Percentiles rank a stretch among this genome's conserved stretches.
phyloP scores from a whole-genome alignment of 2,888 invertebrate genomes.

The Mythimna impura region DNA sequence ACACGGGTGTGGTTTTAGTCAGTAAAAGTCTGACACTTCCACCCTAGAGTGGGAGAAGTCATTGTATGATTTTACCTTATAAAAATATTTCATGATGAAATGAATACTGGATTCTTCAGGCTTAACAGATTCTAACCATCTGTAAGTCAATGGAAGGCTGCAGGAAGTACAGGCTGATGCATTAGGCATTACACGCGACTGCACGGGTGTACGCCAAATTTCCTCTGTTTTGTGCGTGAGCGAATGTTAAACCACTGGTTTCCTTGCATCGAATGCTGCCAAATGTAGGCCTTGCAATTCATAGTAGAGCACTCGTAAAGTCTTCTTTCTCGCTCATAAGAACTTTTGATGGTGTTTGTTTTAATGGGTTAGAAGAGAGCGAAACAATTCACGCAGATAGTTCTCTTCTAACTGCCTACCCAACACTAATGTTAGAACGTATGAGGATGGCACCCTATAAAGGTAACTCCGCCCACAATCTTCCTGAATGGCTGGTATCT shows the following conservation, averaged over 20 bases:
- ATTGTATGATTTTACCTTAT: too few relatives aligned
- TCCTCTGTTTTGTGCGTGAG: slow-evolving; percentile 3
- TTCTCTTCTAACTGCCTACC: background rate
- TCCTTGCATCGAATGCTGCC: slow-evolving; percentile 15
- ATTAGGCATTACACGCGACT: slow-evolving; percentile 38
- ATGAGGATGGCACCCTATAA: background rate
- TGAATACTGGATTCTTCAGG: slow-evolving; percentile 2
- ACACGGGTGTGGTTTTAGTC: too few relatives aligned
- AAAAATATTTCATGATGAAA: background rate
- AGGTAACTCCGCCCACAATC: background rate
- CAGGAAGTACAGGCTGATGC: slow-evolving; percentile 46
- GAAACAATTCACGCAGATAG: background rate
- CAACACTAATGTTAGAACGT: background rate
- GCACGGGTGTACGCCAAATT: slow-evolving; percentile 54
- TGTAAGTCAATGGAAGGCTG: slow-evolving; percentile 29
- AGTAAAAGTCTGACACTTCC: too few relatives aligned
- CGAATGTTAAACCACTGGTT: slow-evolving; percentile 18
- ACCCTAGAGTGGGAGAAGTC: too few relatives aligned
- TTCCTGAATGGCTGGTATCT: background rate
- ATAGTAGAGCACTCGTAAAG: background rate
- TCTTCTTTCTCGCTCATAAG: slow-evolving; percentile 13
- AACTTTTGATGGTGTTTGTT: background rate
- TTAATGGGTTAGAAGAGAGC: slow-evolving; percentile 5
- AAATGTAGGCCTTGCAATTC: background rate
- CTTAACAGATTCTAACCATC: slow-evolving; percentile 38